A percentile compares a stretch with the other conserved stretches of the same genome.
Evolutionary conservation across 2,113 vertebrate species (phyloP).

Genomic region (Sitta europaea): DNA sequence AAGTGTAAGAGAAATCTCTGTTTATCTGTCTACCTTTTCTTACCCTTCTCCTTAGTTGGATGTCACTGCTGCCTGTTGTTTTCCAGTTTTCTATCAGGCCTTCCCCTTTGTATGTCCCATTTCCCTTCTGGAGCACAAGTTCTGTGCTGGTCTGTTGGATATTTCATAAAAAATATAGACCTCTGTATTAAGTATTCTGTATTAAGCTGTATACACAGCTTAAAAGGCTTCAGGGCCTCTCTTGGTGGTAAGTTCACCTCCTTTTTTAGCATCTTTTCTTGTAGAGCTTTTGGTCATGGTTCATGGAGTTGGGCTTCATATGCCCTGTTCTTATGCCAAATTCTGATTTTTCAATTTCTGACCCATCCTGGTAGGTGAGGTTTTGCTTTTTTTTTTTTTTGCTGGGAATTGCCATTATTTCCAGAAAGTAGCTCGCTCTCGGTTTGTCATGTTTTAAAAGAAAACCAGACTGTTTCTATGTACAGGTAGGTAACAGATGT

Average conservation of each 20-base stretch:
- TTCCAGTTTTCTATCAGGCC: not conserved
- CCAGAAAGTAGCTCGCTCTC: not conserved
- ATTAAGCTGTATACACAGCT: not conserved
- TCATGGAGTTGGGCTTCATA: not conserved
- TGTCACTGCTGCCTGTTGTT: not conserved
- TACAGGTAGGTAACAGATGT: not conserved
- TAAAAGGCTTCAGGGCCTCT: not conserved
- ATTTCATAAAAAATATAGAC: not conserved
- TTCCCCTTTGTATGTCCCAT: not conserved
- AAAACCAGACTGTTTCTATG: not conserved
- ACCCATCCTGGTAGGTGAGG: not conserved
- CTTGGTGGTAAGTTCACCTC: not conserved
- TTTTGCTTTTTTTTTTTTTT: not conserved
- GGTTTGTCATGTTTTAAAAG: not conserved
- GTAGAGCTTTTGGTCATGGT: not conserved
- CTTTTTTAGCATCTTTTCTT: not conserved
- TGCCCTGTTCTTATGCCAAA: accelerated
- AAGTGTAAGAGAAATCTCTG: not conserved
- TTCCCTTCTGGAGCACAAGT: not conserved
- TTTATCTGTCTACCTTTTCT: not conserved
- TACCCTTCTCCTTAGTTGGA: not conserved
- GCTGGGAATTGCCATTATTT: not conserved
- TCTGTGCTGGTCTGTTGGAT: not conserved
- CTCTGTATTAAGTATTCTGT: too few relatives aligned
- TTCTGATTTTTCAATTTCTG: not conserved